These are phyloP conservation scores for Meiosimyza platycephala DNA, from an alignment of 2,888 invertebrate genomes.

Conservation along the genomic window DNA sequence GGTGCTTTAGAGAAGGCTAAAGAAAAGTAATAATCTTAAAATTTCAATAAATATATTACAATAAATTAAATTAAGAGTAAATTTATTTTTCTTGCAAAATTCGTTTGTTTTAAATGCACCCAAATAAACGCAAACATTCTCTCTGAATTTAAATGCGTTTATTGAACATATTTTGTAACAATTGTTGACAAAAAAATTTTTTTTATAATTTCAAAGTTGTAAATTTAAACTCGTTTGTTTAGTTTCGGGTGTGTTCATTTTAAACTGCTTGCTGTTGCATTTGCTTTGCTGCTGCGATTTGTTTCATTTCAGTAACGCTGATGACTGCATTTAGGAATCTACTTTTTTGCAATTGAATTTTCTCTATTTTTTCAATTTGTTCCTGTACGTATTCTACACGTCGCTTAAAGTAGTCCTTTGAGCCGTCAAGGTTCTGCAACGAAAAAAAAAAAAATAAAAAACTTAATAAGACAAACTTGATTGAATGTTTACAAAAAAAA, in stretches of 20 bases:
- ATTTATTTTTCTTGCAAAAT: slow-evolving; percentile 41
- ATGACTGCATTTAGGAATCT: slow-evolving; percentile 82
- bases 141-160: slow-evolving; percentile 24
- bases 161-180: slow-evolving; percentile 4
- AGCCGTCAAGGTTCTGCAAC: slow-evolving; percentile 78
- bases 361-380: slow-evolving; percentile 94
- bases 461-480: background rate
- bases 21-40: slow-evolving; percentile 46
- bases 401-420: slow-evolving; percentile 92
- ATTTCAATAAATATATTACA: slow-evolving; percentile 49
- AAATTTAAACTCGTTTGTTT: slow-evolving; percentile 10
- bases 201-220: slow-evolving; percentile 29
- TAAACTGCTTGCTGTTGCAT: slow-evolving; percentile 54
- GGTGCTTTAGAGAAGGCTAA: slow-evolving; percentile 57
- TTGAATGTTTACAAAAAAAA: background rate
- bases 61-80: background rate
- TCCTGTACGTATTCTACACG: slow-evolving; percentile 91
- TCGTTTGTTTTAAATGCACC: slow-evolving; percentile 49
- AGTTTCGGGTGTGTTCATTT: slow-evolving; percentile 20
- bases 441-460: slow-evolving; percentile 14
- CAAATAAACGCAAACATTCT: too few species aligned
- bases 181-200: background rate
- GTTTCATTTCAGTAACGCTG: slow-evolving; percentile 81
- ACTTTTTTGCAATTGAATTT: slow-evolving; percentile 74
- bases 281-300: slow-evolving; percentile 55